phyloP scores from a whole-genome alignment of 2,888 invertebrate genomes.

The Rhodophaea formosa region DNA sequence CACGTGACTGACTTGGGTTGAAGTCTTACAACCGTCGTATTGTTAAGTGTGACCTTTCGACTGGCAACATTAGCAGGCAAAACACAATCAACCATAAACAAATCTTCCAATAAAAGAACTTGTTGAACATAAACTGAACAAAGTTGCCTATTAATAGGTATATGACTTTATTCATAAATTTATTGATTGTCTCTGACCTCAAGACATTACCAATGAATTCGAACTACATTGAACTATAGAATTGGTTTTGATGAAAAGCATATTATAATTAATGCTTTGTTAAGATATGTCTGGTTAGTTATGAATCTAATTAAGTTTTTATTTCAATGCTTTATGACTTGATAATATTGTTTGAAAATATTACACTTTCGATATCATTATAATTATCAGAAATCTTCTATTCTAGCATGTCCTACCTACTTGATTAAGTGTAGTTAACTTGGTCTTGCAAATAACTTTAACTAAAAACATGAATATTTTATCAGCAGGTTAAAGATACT shows the following conservation, averaged over 20 bases:
- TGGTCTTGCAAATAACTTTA: not conserved
- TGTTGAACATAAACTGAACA: not conserved
- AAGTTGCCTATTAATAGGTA: not conserved
- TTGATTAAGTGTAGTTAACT: not conserved
- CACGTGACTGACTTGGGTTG: slow-evolving; percentile 18
- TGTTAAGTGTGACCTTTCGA: slow-evolving; percentile 35
- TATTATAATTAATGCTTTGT: not conserved
- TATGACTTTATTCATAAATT: too few relatives aligned
- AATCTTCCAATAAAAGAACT: not conserved
- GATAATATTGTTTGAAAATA: too few relatives aligned
- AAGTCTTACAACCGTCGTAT: slow-evolving; percentile 37
- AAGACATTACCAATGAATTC: not conserved
- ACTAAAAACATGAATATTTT: slow-evolving; percentile 29
- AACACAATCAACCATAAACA: slow-evolving; percentile 25
- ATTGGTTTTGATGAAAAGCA: not conserved
- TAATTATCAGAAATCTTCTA: too few relatives aligned
- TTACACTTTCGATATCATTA: too few relatives aligned
- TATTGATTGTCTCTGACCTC: not conserved
- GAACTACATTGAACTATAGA: not conserved
- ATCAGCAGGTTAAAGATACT: slow-evolving; percentile 46
- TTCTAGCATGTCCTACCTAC: not conserved
- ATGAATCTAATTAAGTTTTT: too few relatives aligned
- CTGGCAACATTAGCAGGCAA: slow-evolving; percentile 34
- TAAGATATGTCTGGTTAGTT: not conserved
- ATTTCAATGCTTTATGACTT: too few relatives aligned